These are phyloP conservation scores for Tetranychus piercei DNA, from an alignment of 2,888 invertebrate genomes.

Conservation along the genomic window DNA sequence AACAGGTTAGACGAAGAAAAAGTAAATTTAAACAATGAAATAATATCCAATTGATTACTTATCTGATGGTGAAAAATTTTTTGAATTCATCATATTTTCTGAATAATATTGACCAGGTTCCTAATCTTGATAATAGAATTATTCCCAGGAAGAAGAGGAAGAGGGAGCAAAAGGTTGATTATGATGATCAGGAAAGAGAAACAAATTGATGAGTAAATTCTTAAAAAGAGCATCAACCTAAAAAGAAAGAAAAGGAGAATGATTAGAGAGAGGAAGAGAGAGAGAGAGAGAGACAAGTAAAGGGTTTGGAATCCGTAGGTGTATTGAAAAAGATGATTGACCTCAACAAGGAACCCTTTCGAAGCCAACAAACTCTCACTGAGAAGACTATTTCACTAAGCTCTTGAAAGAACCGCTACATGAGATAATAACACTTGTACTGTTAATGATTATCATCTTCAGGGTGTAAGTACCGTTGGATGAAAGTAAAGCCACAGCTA, in stretches of 20 bases:
- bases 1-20: neutral
- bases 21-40: neutral
- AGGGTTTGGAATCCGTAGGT: neutral
- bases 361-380: neutral
- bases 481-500: neutral
- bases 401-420: neutral
- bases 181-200: neutral
- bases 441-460: neutral
- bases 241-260: neutral
- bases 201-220: neutral
- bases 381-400: neutral
- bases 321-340: neutral
- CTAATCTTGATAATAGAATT: neutral
- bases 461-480: conserved; percentile 1
- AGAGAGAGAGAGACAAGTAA: neutral
- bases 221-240: neutral
- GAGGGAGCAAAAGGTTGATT: too few relatives aligned
- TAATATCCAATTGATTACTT: too few relatives aligned
- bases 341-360: neutral
- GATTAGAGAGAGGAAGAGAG: neutral
- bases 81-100: neutral
- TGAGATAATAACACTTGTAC: conserved; percentile 1
- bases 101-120: neutral
- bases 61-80: too few relatives aligned
- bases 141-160: neutral